Conservation (phyloP, 1,140 invertebrate genomes). For the Rhagoletis pomonella region DNA sequence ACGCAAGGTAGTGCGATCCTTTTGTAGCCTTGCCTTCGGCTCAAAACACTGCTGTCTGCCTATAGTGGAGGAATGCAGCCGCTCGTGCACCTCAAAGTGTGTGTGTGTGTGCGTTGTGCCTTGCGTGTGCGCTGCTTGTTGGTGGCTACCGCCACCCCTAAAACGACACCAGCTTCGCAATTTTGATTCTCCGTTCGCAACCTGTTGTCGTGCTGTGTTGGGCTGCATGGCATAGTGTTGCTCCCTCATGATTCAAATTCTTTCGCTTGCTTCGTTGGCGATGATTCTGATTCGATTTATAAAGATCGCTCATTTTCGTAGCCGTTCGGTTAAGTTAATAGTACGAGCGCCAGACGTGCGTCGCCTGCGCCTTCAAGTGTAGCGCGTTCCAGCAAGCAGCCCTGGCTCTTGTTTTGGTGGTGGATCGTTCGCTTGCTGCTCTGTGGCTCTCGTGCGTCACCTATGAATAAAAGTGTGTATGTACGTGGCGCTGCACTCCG, state of each 20-base stretch:
- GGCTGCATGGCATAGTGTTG: not conserved
- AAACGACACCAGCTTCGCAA: conserved; percentile 36
- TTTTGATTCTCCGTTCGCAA: conserved; percentile 27
- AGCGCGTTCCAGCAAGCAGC: conserved; percentile 24
- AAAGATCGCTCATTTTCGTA: not conserved
- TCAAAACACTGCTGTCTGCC: not conserved
- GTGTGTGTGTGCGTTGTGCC: not conserved
- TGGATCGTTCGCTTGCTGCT: conserved; percentile 1
- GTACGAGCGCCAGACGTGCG: conserved; percentile 42
- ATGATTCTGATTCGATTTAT: not conserved
- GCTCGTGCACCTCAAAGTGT: conserved; percentile 38
- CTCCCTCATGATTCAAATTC: not conserved
- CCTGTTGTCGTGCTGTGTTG: conserved; percentile 25
- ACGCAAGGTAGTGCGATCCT: conserved; percentile 72
- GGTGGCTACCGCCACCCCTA: conserved; percentile 22
- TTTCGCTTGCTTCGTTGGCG: not conserved
- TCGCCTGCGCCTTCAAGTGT: conserved; percentile 25
- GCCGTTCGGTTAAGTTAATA: not conserved
- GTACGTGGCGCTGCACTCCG: not conserved
- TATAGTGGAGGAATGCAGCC: not conserved
- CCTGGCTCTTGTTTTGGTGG: not conserved
- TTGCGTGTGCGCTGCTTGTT: conserved; percentile 8
- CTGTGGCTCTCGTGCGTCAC: not conserved
- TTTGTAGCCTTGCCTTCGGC: conserved; percentile 65
- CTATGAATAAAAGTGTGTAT: not conserved